Evolutionary conservation across 2,113 vertebrate species (phyloP), one percentile per base, ranked within the genome.

Genomic region (Uropsilus gracilis): DNA sequence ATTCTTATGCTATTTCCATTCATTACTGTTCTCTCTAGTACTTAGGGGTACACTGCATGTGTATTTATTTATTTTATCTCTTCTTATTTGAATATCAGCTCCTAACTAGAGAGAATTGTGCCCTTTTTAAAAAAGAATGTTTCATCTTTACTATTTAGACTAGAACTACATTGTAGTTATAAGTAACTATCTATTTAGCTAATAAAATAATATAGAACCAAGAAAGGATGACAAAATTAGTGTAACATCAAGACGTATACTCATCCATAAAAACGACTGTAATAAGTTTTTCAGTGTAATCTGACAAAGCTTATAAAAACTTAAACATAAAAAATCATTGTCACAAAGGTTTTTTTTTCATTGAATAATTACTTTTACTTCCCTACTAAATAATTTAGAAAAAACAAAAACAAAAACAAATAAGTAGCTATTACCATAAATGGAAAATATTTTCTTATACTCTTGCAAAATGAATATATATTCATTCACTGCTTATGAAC

Each of bases 291-390:
- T 72, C 84, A 84, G 85, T 82, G 32, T 64, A 61, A 88, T 77
- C 63, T 57, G 57, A 77, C 50, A 82, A 69, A 78, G 7, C 11
- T 73, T 1, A 55, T 55, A 55, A 55, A 55, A 55, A 24, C 5
- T 55, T 55, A 55, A 55, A 75, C 9, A 22, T 50, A 69, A 91
- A 37, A 12, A 37, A 61, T 72, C 0, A 0, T 53, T 95, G 59
- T 90, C 72, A 92, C 37, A 90, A 90, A 87, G 26, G 57, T 11
- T 14, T 55, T 48, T 48, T 39, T 37, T 94, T 97, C 44, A 57
- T 84, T 94, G 50, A 72, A 30, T 71, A 94, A 57, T 16, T 93
- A 86, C 57, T 5, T 78, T 81, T 71, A n/a, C 95, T 48, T 89
- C 4, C 3, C 39, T 24, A n/a, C 88, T 34, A 66, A 81, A 71